A percentile compares a stretch with the other conserved stretches of the same genome.
Evolutionary conservation across 2,888 invertebrate genomes (phyloP).

Genomic region (Abrostola tripartita): DNA sequence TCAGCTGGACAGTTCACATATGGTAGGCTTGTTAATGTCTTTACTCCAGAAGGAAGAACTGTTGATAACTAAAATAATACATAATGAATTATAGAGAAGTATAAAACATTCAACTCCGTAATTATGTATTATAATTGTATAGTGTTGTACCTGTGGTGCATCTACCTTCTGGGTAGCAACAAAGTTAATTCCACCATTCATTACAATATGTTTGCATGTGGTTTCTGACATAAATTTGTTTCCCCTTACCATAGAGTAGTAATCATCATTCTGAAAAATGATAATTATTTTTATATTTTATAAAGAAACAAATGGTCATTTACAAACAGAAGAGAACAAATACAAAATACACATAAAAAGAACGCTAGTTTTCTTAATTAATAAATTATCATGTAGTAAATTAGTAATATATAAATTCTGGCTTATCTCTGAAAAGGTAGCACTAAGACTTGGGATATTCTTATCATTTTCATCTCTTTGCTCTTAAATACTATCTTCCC

Average conservation of each 20-base stretch:
- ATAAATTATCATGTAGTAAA: too few relatives aligned
- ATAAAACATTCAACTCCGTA: conserved; percentile 8
- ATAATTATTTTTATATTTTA: background rate
- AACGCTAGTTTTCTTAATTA: too few relatives aligned
- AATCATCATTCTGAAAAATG: conserved; percentile 79
- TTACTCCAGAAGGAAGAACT: conserved; percentile 67
- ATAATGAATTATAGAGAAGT: background rate
- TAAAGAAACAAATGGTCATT: background rate
- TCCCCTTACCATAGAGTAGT: conserved; percentile 84
- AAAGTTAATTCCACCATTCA: conserved; percentile 83
- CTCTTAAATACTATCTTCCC: too few relatives aligned
- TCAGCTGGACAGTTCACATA: conserved; percentile 68
- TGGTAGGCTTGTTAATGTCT: conserved; percentile 64
- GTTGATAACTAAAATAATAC: conserved; percentile 64
- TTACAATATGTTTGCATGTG: conserved; percentile 80
- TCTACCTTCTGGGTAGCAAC: conserved; percentile 76
- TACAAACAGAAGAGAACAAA: background rate
- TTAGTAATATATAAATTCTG: too few relatives aligned
- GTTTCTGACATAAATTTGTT: conserved; percentile 81
- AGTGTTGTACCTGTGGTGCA: conserved; percentile 69
- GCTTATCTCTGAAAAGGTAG: too few relatives aligned
- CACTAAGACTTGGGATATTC: too few relatives aligned
- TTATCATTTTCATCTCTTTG: too few relatives aligned
- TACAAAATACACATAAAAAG: background rate
- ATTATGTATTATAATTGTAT: conserved; percentile 14